phyloP scores from a whole-genome alignment of 2,797 vertebrate species.

The Echeneis naucrates region DNA sequence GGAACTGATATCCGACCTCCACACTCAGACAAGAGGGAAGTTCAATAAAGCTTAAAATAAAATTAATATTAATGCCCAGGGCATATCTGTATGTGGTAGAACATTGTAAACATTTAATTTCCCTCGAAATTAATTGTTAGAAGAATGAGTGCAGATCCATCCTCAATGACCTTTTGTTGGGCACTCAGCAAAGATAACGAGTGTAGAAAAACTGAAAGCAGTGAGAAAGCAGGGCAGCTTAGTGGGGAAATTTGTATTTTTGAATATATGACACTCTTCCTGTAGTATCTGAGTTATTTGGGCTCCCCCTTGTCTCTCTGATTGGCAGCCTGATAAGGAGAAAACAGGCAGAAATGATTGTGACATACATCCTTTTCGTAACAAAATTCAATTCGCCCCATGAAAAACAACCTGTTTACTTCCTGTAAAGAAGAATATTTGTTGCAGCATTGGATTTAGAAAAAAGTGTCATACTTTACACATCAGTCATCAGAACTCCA shows the following conservation, averaged over 20 bases:
- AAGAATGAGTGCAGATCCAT: background rate
- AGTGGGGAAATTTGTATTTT: background rate
- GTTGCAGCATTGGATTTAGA: background rate
- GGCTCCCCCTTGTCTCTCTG: background rate
- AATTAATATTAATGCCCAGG: background rate
- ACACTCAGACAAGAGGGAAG: background rate
- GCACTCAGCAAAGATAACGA: background rate
- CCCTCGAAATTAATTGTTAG: background rate
- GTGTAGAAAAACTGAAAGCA: background rate
- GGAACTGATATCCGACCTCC: background rate
- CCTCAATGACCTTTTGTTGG: background rate
- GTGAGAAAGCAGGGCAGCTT: background rate
- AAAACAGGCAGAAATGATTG: background rate
- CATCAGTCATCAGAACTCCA: background rate
- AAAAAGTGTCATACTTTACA: background rate
- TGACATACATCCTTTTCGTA: no score
- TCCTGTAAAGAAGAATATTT: background rate
- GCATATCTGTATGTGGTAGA: no score
- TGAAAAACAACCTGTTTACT: background rate
- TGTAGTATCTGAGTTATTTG: slow-evolving; percentile 4
- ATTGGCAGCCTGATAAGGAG: slow-evolving; percentile 4
- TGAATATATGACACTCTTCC: slow-evolving; percentile 6
- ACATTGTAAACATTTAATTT: background rate
- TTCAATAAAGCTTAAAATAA: background rate
- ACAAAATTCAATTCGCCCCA: background rate